Evolutionary conservation across 2,797 vertebrate species (phyloP), one percentile per base, ranked within the genome.

Genomic region (Notolepis coatsorum): DNA sequence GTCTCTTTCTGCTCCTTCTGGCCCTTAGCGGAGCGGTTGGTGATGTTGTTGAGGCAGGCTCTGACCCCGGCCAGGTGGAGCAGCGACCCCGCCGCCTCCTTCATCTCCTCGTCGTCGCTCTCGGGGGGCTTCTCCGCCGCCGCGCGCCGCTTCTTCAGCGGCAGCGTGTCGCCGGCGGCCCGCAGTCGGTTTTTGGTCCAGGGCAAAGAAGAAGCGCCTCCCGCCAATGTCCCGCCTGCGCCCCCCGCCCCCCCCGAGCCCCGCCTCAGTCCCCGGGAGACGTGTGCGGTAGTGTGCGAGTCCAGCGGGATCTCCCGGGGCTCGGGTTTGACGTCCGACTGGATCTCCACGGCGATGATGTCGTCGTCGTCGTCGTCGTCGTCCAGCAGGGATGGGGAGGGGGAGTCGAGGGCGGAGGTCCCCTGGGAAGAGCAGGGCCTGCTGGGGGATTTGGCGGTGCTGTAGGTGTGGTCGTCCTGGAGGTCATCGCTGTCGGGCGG

Each of bases 81-180:
- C 80, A 98, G 94, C 0, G 96, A 99, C 38, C 97, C 97, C 2
- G 97, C 97, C 0, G 96, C 97, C 93, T 98, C 97, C 84, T 98
- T 99, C 97, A 99, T 98, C 91, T 98, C 97, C 92, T 98, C 96
- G 12, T 98, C 97, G 0, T 98, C 97, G 65, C 95, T 98, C 85
- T 96, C 95, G 0, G 96, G 95, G 54, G 95, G 95, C 81, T 97
- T 96, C 82, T 96, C 96, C 30, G 88, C 84, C 0, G 94, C 94
- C 79, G 95, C 95, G 41, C 96, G 94, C 89, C 97, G 95, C 92
- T 98, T 99, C 95, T 98, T 98, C 91, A 98, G 93, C 70, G 96
- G 97, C 92, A 98, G 95, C 31, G 94, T 94, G 92, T 99, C 96
- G 87, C 95, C 93, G 41, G 94, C 92, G 77, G 93, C 92, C 91